These are phyloP conservation scores for Thunnus albacares DNA, from an alignment of 2,797 vertebrate genomes.

Conservation along the genomic window DNA sequence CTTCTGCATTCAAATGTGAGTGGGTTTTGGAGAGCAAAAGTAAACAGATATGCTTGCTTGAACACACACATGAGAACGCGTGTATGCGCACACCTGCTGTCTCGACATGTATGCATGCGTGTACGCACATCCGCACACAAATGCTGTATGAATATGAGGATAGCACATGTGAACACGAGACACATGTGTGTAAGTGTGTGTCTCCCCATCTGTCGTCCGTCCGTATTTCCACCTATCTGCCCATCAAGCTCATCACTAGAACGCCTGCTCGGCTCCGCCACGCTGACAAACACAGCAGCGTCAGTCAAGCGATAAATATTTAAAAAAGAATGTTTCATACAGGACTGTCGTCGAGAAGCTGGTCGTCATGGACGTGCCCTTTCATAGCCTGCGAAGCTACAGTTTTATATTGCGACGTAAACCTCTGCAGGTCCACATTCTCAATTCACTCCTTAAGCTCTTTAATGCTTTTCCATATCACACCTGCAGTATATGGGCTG, in stretches of 20 bases:
- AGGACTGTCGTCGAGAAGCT: constrained; percentile 29
- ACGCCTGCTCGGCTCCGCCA: constrained; percentile 34
- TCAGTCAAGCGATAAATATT: constrained; percentile 58
- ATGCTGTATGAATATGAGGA: constrained; percentile 59
- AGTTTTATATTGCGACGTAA: constrained; percentile 65
- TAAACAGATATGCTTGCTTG: constrained; percentile 86
- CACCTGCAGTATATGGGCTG: constrained; percentile 77
- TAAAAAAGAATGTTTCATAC: constrained; percentile 31
- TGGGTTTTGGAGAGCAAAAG: constrained; percentile 79
- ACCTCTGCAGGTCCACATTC: constrained; percentile 65
- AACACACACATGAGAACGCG: constrained; percentile 74
- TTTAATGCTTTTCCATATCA: constrained; percentile 78
- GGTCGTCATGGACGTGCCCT: constrained; percentile 54
- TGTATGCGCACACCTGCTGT: constrained; percentile 79
- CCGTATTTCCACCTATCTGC: constrained; percentile 49
- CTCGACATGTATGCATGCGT: constrained; percentile 75
- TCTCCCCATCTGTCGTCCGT: constrained; percentile 59
- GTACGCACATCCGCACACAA: constrained; percentile 65
- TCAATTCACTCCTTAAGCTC: constrained; percentile 72
- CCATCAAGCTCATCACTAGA: constrained; percentile 62
- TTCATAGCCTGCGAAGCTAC: constrained; percentile 44
- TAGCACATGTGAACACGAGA: constrained; percentile 57
- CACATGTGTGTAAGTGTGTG: constrained; percentile 22
- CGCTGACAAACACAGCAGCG: constrained; percentile 40
- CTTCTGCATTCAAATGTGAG: constrained; percentile 86